Conservation (phyloP, 2,113 vertebrate genomes). For the Microcebus tavaratra region DNA sequence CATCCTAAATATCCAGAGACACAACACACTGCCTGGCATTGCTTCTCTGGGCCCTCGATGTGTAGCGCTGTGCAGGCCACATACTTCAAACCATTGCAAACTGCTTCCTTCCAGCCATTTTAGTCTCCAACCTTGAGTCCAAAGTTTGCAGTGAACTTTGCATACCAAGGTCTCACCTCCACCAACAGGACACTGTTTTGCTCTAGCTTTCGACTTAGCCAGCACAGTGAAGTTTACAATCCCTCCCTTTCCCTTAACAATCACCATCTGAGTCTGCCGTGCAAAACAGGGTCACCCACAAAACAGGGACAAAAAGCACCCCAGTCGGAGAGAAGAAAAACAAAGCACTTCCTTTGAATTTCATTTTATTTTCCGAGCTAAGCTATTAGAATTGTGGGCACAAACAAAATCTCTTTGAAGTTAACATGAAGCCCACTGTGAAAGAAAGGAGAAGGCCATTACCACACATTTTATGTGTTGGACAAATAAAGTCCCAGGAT, state of each 20-base stretch:
- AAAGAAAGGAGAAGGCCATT: background rate
- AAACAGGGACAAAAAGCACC: rapidly evolving
- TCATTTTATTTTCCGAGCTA: background rate
- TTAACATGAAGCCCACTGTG: background rate
- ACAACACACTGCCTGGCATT: rapidly evolving
- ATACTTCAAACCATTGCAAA: rapidly evolving
- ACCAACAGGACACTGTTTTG: background rate
- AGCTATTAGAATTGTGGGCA: background rate
- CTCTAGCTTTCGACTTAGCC: background rate
- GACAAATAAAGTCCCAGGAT: background rate
- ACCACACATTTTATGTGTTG: background rate
- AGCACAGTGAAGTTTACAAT: background rate
- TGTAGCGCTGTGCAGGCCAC: background rate
- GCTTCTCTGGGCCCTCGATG: background rate
- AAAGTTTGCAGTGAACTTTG: rapidly evolving
- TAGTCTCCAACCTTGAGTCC: rapidly evolving
- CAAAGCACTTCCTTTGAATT: background rate
- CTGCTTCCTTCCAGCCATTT: background rate
- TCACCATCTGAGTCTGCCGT: background rate
- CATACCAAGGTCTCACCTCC: background rate
- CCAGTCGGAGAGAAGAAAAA: background rate
- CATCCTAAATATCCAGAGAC: background rate
- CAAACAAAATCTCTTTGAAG: constrained; percentile 23
- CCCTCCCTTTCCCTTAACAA: background rate
- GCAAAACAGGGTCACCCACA: background rate